A percentile compares a stretch with the other conserved stretches of the same genome.
These are phyloP conservation scores for Cerceris ruficornis DNA, from an alignment of 2,888 invertebrate genomes.

Conservation along the genomic window DNA sequence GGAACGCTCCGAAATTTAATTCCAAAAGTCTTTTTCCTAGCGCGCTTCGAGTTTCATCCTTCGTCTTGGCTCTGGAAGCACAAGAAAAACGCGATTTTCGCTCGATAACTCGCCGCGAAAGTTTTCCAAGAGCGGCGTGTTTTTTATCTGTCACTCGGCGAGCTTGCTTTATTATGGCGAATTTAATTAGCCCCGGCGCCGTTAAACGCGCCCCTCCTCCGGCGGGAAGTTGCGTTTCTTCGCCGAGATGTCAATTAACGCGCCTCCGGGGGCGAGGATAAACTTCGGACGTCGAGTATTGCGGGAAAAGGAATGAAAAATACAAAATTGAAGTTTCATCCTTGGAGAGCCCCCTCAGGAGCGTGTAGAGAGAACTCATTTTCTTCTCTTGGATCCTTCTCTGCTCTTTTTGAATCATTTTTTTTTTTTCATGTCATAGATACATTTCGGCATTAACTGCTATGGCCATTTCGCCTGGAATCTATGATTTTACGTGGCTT, in stretches of 20 bases:
- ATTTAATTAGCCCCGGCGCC: slow-evolving; percentile 74
- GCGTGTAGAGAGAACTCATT: slow-evolving; percentile 27
- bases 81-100: too few species aligned
- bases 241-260: slow-evolving; percentile 54
- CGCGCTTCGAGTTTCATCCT: background rate
- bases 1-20: slow-evolving; percentile 2
- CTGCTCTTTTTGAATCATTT: background rate
- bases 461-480: too few species aligned
- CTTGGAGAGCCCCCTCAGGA: background rate
- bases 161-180: slow-evolving; percentile 75
- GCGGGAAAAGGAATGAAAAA: slow-evolving; percentile 39
- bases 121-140: too few species aligned
- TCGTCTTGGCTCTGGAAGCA: background rate
- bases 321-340: slow-evolving; percentile 23
- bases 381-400: background rate
- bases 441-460: too few species aligned
- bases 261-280: slow-evolving; percentile 41
- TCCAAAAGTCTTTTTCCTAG: slow-evolving; percentile 6
- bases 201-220: slow-evolving; percentile 20
- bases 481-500: too few species aligned
- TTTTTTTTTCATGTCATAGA: background rate
- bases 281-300: slow-evolving; percentile 32
- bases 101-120: too few species aligned
- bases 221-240: slow-evolving; percentile 26
- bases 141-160: background rate